Percentiles rank a stretch among this genome's conserved stretches.
These are phyloP conservation scores for Ectobius pallidus DNA, from an alignment of 2,888 invertebrate genomes.

Conservation along the genomic window DNA sequence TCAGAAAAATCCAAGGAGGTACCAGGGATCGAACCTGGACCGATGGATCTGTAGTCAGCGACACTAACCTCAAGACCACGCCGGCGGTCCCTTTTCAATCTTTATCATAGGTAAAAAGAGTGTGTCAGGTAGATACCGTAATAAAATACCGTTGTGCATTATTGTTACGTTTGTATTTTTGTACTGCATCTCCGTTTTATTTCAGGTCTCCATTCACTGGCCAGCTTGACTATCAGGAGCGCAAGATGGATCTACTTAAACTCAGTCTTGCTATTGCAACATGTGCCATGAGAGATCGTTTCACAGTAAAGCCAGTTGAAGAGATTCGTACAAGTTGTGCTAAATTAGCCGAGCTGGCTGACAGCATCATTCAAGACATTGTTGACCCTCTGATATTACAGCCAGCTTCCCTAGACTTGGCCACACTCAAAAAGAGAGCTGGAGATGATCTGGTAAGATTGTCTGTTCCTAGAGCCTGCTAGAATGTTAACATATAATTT, in stretches of 20 bases:
- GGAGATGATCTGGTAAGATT: conserved; percentile 74
- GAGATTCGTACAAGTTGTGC: conserved; percentile 75
- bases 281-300: conserved; percentile 87
- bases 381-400: conserved; percentile 90
- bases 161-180: neutral
- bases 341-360: conserved; percentile 77
- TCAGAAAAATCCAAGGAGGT: too few relatives aligned
- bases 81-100: too few relatives aligned
- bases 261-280: conserved; percentile 87
- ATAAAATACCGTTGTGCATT: too few relatives aligned
- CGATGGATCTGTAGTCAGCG: too few relatives aligned
- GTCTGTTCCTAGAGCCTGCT: too few relatives aligned
- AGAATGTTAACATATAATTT: too few relatives aligned
- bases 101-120: too few relatives aligned
- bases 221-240: conserved; percentile 71
- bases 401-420: conserved; percentile 88
- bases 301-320: conserved; percentile 84
- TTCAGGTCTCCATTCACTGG: conserved; percentile 65
- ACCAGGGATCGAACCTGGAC: too few relatives aligned
- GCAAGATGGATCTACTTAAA: conserved; percentile 74
- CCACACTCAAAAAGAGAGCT: conserved; percentile 80
- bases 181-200: too few relatives aligned
- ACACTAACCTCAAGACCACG: too few relatives aligned
- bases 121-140: too few relatives aligned
- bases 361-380: conserved; percentile 79